phyloP scores from a whole-genome alignment of 2,888 invertebrate genomes.

The Acanthosepion pharaonis region DNA sequence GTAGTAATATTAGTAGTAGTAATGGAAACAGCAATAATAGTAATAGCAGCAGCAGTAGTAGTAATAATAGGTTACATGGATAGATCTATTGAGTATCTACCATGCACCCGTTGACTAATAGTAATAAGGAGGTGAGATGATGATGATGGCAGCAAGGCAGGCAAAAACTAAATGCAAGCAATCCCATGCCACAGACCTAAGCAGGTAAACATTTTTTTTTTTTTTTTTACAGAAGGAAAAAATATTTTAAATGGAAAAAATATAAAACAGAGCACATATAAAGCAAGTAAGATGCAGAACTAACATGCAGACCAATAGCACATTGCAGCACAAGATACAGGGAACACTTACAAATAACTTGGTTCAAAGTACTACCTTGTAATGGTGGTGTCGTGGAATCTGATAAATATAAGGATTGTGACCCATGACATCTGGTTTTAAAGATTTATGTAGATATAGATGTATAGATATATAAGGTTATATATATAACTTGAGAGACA shows the following conservation, averaged over 20 bases:
- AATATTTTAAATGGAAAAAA: background rate
- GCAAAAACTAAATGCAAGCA: conserved; percentile 35
- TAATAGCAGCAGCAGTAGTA: background rate
- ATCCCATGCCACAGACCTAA: background rate
- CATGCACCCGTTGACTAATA: background rate
- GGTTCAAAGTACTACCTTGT: conserved; percentile 1
- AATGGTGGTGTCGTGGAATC: conserved; percentile 38
- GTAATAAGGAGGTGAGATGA: background rate
- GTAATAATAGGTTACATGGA: background rate
- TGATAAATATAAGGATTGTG: conserved; percentile 36
- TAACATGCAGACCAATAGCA: conserved; percentile 24
- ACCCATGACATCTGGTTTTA: conserved; percentile 35
- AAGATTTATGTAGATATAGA: background rate
- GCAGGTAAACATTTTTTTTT: background rate
- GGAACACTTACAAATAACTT: conserved; percentile 38
- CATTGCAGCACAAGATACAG: background rate
- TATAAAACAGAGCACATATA: background rate
- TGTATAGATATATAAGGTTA: background rate
- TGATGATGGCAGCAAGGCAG: background rate
- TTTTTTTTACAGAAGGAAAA: background rate
- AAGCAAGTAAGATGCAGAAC: background rate
- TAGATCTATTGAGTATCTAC: background rate
- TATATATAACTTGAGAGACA: conserved; percentile 10
- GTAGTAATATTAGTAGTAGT: background rate
- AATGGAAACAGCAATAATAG: background rate